Evolutionary conservation across 2,113 vertebrate genomes (phyloP).

Genomic region (Proterorhinus semilunaris): DNA sequence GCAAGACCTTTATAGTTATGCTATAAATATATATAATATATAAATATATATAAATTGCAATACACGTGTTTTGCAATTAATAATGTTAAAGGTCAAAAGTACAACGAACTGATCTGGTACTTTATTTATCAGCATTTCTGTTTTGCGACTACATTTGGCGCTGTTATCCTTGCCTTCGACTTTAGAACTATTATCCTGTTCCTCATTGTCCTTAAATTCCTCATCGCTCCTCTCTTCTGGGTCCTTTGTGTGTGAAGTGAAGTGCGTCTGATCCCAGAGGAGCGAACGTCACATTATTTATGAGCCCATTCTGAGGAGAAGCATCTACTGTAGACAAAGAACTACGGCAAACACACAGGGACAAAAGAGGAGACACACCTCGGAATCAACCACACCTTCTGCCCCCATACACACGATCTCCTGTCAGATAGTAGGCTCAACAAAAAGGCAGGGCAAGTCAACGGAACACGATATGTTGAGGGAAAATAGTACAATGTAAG

Average conservation of each 20-base stretch:
- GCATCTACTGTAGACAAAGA: conserved; percentile 2
- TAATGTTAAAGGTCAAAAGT: no score
- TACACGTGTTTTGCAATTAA: no score
- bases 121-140: not conserved
- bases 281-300: conserved; percentile 4
- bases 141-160: not conserved
- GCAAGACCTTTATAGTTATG: no score
- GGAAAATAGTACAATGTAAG: not conserved
- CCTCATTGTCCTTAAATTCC: not conserved
- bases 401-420: not conserved
- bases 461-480: not conserved
- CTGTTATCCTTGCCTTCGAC: not conserved
- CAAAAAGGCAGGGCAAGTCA: not conserved
- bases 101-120: no score
- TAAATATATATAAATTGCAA: no score
- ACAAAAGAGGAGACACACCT: not conserved
- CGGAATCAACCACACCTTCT: not conserved
- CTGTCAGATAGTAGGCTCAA: not conserved
- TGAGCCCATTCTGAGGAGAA: not conserved
- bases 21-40: no score
- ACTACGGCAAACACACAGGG: not conserved
- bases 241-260: conserved; percentile 5
- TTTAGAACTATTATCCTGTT: not conserved
- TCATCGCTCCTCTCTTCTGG: not conserved
- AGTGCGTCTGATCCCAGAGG: conserved; percentile 5